A percentile compares a stretch with the other conserved stretches of the same genome.
phyloP scores from a whole-genome alignment of 2,888 invertebrate genomes.

The Lasius platythorax region DNA sequence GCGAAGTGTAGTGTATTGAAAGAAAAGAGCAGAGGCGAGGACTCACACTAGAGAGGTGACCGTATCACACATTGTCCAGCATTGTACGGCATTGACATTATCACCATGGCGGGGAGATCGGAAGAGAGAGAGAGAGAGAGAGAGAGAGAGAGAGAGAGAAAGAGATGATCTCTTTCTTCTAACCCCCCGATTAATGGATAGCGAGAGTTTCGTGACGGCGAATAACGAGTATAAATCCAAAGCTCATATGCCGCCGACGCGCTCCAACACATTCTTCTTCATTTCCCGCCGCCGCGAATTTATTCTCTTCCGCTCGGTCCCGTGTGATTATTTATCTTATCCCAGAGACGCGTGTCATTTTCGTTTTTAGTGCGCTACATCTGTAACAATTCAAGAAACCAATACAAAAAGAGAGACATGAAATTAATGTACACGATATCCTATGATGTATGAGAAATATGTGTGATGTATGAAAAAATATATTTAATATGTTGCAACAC shows the following conservation, averaged over 20 bases:
- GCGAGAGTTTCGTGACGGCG: slow-evolving; percentile 15
- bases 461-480: not conserved
- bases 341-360: slow-evolving; percentile 5
- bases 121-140: not conserved
- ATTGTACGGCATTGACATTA: slow-evolving; percentile 32
- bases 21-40: slow-evolving; percentile 28
- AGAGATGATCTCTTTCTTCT: slow-evolving; percentile 11
- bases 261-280: slow-evolving; percentile 9
- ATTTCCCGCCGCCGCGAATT: slow-evolving; percentile 43
- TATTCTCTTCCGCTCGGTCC: slow-evolving; percentile 20
- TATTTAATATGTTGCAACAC: not conserved
- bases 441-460: not conserved
- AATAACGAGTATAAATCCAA: slow-evolving; percentile 17
- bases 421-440: not conserved
- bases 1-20: slow-evolving; percentile 59
- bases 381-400: slow-evolving; percentile 20
- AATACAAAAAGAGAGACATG: not conserved
- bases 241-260: slow-evolving; percentile 32
- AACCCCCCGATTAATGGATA: slow-evolving; percentile 37
- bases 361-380: slow-evolving; percentile 6
- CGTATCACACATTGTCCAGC: slow-evolving; percentile 22
- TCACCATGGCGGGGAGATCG: not conserved
- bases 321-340: slow-evolving; percentile 31
- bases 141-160: not conserved
- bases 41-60: not conserved